Evolutionary conservation across 2,797 vertebrate genomes (phyloP).

Genomic region (Sebastes oblongus): DNA sequence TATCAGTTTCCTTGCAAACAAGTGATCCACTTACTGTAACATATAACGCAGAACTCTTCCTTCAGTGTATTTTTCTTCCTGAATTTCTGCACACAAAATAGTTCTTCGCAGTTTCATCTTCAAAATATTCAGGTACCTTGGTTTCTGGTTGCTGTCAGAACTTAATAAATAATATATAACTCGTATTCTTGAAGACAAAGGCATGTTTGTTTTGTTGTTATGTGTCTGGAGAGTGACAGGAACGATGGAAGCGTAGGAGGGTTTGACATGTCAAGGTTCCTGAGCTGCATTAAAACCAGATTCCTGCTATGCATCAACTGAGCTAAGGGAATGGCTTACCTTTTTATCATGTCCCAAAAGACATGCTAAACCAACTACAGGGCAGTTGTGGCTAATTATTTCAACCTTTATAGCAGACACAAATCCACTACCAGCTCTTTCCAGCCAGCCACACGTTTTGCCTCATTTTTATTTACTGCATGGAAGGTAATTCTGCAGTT

Average conservation of each 20-base stretch:
- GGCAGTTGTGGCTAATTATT: slow-evolving; percentile 22
- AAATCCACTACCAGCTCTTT: slow-evolving; percentile 37
- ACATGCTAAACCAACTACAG: background rate
- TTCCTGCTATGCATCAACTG: slow-evolving; percentile 5
- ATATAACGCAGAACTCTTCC: background rate
- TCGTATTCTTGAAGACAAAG: background rate
- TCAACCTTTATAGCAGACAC: slow-evolving; percentile 38
- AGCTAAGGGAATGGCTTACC: background rate
- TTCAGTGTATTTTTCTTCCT: background rate
- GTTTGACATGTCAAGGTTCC: slow-evolving; percentile 3
- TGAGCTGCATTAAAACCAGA: slow-evolving; percentile 7
- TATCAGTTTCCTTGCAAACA: background rate
- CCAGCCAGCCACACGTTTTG: slow-evolving; percentile 22
- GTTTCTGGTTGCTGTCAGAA: background rate
- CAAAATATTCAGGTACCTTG: background rate
- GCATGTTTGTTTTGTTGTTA: background rate
- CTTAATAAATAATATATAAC: slow-evolving; percentile 7
- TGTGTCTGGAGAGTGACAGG: background rate
- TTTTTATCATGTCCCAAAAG: background rate
- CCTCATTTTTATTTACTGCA: slow-evolving; percentile 31
- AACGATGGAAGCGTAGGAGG: background rate
- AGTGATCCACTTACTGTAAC: background rate
- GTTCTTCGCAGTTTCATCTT: background rate
- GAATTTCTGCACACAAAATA: background rate
- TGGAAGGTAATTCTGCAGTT: slow-evolving; percentile 43